Base-by-base conservation (phyloP, 2,113 vertebrate species). In the Oreotrochilus melanogaster region DNA sequence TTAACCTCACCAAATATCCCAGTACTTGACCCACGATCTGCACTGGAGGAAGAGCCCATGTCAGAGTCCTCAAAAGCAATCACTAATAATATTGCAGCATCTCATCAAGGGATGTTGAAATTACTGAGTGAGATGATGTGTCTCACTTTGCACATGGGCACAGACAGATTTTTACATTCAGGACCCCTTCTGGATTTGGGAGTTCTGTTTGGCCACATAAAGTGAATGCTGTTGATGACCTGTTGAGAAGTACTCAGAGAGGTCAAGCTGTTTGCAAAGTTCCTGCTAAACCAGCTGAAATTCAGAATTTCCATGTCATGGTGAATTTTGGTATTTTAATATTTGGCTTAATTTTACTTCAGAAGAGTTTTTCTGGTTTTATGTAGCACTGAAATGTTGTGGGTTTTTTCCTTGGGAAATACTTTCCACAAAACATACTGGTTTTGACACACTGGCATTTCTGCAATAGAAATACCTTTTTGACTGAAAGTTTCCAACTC, bases 361-460 rank as follows among this genome's bases (percentile, higher is more conserved):
- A 0, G 72, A 73, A 84, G 18, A 27, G 22, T 57, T 65, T 65
- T 65, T 83, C 73, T 25, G 4, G 14, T 78, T 84, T 80, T 39
- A 53, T 65, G n/a, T 67, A 69, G 27, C 1, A 0, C 56, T 74
- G 56, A 83, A 90, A 70, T 81, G 74, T 45, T 67, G 53, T 48
- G 74, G 31, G 67, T 3, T 74, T 92, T 86, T 92, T 81, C 54
- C 35, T 72, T 78, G 75, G 28, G 67, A 74, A 92, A 54, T 47
- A 66, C 33, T 64, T 93, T 39, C 28, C 35, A 21, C 43, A 75
- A 51, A 75, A 71, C 45, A 14, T 10, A 42, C 47, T 74, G 17
- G 11, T 62, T 94, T 76, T 89, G 61, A 95, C 43, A 82, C 70
- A 64, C 66, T 30, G 45, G 11, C 30, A 51, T 88, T 88, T 86